Evolutionary conservation across 2,888 invertebrate species (phyloP).

Genomic region (Neoascia interrupta): DNA sequence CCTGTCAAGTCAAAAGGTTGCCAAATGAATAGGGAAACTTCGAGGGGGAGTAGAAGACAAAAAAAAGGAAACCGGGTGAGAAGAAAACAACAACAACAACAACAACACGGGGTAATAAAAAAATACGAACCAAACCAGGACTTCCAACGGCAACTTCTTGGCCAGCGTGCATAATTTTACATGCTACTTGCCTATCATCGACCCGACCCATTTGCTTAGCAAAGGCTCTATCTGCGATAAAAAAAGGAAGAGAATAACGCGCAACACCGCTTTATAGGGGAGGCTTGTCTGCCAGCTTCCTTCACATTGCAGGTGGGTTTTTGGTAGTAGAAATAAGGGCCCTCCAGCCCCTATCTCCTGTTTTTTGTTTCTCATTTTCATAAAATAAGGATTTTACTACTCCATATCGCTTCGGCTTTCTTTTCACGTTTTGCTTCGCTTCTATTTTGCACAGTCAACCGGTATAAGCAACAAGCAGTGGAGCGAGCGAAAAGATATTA

Average conservation of each 20-base stretch:
- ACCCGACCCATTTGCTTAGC: background rate
- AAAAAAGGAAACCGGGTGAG: conserved; percentile 24
- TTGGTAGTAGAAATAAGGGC: background rate
- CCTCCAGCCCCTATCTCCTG: conserved; percentile 16
- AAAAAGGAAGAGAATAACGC: conserved; percentile 25
- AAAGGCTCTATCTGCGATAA: conserved; percentile 15
- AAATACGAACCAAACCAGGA: background rate
- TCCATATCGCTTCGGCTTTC: conserved; percentile 34
- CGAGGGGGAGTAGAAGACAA: conserved; percentile 4
- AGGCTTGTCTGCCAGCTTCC: conserved; percentile 40
- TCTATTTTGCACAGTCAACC: conserved; percentile 35
- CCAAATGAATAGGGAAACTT: conserved; percentile 67
- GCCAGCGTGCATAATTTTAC: conserved; percentile 19
- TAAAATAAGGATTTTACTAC: conserved; percentile 62
- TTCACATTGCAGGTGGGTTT: conserved; percentile 6
- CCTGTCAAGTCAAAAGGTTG: conserved; percentile 63
- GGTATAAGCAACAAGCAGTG: conserved; percentile 8
- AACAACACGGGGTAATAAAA: conserved; percentile 4
- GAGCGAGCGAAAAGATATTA: conserved; percentile 48
- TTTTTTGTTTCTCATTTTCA: conserved; percentile 53
- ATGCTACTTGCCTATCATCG: background rate
- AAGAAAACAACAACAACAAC: conserved; percentile 22
- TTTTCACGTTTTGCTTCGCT: background rate
- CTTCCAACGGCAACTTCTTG: background rate
- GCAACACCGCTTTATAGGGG: conserved; percentile 51